Conservation (phyloP, 2,888 invertebrate species). For the Mystacides longicornis region DNA sequence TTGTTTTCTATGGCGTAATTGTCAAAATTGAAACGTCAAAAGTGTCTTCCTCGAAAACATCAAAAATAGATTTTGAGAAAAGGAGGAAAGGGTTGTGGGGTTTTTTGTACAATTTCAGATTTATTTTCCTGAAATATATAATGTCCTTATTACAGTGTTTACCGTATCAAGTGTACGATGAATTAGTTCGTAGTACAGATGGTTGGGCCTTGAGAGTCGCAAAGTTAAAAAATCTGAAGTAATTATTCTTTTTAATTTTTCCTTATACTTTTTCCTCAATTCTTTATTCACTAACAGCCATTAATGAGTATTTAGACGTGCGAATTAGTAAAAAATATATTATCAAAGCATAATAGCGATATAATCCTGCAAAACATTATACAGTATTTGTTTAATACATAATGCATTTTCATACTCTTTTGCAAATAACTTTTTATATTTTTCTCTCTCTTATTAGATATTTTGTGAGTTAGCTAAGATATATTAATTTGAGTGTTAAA, state of each 20-base stretch:
- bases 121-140: background rate
- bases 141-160: constrained; percentile 40
- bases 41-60: too few species aligned
- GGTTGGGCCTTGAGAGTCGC: constrained; percentile 37
- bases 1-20: background rate
- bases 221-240: constrained; percentile 37
- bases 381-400: too few species aligned
- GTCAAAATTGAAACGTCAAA: background rate
- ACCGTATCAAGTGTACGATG: constrained; percentile 33
- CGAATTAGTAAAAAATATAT: too few species aligned
- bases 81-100: background rate
- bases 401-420: too few species aligned
- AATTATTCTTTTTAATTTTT: constrained; percentile 24
- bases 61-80: background rate
- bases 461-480: too few species aligned
- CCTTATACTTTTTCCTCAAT: background rate
- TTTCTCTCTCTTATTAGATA: too few species aligned
- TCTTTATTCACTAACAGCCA: background rate
- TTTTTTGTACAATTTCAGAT: background rate
- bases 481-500: too few species aligned
- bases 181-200: constrained; percentile 32
- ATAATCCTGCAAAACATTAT: too few species aligned
- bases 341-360: too few species aligned
- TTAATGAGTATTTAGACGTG: too few species aligned
- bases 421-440: too few species aligned